Conservation (phyloP, 2,113 vertebrate species). For the Tenebrosternarchus preto region DNA sequence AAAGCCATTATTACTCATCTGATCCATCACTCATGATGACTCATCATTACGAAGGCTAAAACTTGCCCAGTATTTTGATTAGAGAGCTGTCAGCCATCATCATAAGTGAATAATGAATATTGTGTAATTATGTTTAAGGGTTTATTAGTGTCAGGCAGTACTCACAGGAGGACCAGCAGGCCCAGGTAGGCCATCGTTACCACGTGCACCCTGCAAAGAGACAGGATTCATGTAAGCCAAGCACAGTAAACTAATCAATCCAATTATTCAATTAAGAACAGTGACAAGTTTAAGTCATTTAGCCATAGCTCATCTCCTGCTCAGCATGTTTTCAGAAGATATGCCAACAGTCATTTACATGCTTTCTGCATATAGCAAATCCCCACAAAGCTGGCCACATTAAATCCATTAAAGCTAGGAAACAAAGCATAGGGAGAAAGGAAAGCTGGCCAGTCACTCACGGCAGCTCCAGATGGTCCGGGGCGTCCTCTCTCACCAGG, state of each 20-base stretch:
- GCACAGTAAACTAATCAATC: conserved; percentile 18
- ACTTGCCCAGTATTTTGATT: neutral
- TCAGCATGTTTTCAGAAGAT: neutral
- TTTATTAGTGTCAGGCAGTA: conserved; percentile 45
- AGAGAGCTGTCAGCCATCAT: neutral
- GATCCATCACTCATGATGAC: neutral
- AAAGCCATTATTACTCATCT: neutral
- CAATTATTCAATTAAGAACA: neutral
- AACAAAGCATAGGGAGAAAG: neutral
- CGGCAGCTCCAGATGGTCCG: conserved; percentile 87
- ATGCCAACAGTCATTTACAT: conserved; percentile 7
- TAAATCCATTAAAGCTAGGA: neutral
- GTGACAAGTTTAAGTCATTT: neutral
- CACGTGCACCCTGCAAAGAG: conserved; percentile 85
- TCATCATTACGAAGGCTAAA: neutral
- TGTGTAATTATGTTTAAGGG: neutral
- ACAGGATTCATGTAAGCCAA: conserved; percentile 25
- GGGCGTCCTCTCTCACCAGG: conserved; percentile 95
- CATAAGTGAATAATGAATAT: neutral
- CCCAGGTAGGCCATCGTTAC: conserved; percentile 93
- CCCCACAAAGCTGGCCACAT: too few species aligned
- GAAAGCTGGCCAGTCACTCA: conserved; percentile 73
- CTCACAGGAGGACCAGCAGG: conserved; percentile 93
- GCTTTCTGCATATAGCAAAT: neutral
- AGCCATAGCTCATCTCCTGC: neutral